phyloP scores from a whole-genome alignment of 2,113 vertebrate species.

The Eubucco bourcierii region DNA sequence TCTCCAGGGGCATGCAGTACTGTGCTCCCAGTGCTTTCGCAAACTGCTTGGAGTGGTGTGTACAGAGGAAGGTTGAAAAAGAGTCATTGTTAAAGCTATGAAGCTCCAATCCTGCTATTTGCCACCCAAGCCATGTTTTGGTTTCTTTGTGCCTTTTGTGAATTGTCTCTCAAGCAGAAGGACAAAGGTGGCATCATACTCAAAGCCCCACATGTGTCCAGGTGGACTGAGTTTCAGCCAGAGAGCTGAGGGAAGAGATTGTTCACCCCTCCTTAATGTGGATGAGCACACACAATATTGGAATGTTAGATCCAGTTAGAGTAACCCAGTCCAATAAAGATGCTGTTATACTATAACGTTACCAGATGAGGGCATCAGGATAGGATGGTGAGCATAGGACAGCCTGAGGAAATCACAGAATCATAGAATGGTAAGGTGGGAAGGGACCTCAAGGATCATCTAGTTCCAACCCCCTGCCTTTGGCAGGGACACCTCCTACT shows the following conservation, averaged over 20 bases:
- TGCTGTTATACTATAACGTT: fast-evolving
- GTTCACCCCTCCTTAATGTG: background rate
- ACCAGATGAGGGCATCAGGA: background rate
- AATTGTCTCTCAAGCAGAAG: background rate
- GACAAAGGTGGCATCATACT: background rate
- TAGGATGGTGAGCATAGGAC: background rate
- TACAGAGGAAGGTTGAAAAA: background rate
- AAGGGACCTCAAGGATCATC: no score
- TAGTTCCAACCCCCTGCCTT: no score
- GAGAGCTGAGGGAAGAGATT: background rate
- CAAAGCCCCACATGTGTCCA: background rate
- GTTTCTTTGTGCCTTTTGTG: background rate
- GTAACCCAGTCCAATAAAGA: background rate
- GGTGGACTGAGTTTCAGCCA: background rate
- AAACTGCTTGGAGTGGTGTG: background rate
- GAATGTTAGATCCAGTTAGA: background rate
- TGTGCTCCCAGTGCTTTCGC: background rate
- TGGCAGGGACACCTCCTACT: no score
- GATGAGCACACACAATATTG: background rate
- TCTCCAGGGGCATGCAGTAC: fast-evolving
- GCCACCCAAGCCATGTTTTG: fast-evolving
- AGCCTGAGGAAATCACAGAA: background rate
- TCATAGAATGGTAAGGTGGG: no score
- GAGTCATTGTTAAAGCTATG: background rate
- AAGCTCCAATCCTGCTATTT: background rate